phyloP scores from a whole-genome alignment of 2,113 vertebrate species.

The Bubo bubo region DNA sequence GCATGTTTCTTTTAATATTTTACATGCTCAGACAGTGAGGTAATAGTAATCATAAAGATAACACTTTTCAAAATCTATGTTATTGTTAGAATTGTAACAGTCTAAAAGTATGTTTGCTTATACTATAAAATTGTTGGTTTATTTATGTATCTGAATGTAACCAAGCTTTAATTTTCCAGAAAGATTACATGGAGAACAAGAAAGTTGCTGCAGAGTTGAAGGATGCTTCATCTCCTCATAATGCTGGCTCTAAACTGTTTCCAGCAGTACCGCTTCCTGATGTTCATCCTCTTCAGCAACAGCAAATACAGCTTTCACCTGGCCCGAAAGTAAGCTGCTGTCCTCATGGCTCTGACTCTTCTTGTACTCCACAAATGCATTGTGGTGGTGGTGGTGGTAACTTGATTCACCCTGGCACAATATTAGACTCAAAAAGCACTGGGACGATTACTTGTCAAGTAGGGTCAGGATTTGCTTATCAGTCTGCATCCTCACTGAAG shows the following conservation, averaged over 20 bases:
- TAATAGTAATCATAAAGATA: background rate
- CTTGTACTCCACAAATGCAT: conserved; percentile 73
- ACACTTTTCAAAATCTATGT: background rate
- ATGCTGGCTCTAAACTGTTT: conserved; percentile 76
- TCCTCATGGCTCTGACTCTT: conserved; percentile 82
- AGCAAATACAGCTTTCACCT: conserved; percentile 78
- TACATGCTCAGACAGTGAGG: background rate
- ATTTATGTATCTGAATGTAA: background rate
- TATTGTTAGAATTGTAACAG: background rate
- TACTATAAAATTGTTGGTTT: background rate
- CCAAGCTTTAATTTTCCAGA: conserved; percentile 72
- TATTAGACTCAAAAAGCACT: conserved; percentile 77
- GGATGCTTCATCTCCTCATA: conserved; percentile 86
- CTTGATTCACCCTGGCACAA: conserved; percentile 76
- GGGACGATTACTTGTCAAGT: conserved; percentile 82
- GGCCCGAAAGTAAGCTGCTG: conserved; percentile 94
- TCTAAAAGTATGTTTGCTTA: background rate
- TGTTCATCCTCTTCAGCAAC: conserved; percentile 78
- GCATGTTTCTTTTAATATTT: background rate
- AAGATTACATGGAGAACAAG: conserved; percentile 90
- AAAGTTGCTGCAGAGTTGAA: conserved; percentile 86
- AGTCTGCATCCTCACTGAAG: conserved; percentile 71
- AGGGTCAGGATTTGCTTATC: conserved; percentile 78
- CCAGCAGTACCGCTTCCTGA: conserved; percentile 82
- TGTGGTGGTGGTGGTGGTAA: conserved; percentile 74